Conservation (phyloP, 30 jellyfish, hydroid and myxozoan genomes). For the Turritopsis rubra region DNA sequence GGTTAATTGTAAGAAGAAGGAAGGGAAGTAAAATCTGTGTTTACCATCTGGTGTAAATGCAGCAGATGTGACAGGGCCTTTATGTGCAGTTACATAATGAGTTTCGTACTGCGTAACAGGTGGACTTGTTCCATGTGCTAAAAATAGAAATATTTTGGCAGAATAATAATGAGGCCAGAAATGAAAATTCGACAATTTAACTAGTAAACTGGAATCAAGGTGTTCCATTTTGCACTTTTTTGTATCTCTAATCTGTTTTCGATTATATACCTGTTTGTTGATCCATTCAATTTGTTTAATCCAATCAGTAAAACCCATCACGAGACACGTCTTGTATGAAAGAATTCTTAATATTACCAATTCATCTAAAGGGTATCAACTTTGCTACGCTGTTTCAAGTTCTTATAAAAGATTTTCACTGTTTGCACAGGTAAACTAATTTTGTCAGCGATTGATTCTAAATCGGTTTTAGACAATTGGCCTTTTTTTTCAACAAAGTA, state of each 20-base stretch:
- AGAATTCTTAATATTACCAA: not conserved
- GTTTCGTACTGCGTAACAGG: conserved; percentile 96
- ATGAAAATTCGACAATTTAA: too few species aligned
- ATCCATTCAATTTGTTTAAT: not conserved
- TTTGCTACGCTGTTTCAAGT: conserved; percentile 55
- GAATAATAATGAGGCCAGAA: too few species aligned
- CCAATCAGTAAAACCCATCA: not conserved
- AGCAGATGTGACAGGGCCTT: conserved; percentile 98
- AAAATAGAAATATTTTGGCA: not conserved
- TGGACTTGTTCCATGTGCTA: conserved; percentile 97
- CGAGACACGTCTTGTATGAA: too few species aligned
- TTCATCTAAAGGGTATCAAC: not conserved
- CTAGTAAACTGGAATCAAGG: not conserved
- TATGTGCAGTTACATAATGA: conserved; percentile 98
- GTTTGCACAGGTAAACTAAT: conserved; percentile 36
- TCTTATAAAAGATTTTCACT: conserved; percentile 59
- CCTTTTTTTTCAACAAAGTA: conserved; percentile 24
- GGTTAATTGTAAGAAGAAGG: not conserved
- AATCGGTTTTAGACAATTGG: conserved; percentile 38
- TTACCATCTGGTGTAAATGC: conserved; percentile 96
- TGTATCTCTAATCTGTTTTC: not conserved
- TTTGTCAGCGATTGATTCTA: conserved; percentile 29
- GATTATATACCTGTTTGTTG: not conserved
- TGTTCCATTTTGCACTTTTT: not conserved
- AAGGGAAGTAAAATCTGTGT: not conserved